Evolutionary conservation across 2,888 invertebrate genomes (phyloP).

Genomic region (Byasa hedistus): DNA sequence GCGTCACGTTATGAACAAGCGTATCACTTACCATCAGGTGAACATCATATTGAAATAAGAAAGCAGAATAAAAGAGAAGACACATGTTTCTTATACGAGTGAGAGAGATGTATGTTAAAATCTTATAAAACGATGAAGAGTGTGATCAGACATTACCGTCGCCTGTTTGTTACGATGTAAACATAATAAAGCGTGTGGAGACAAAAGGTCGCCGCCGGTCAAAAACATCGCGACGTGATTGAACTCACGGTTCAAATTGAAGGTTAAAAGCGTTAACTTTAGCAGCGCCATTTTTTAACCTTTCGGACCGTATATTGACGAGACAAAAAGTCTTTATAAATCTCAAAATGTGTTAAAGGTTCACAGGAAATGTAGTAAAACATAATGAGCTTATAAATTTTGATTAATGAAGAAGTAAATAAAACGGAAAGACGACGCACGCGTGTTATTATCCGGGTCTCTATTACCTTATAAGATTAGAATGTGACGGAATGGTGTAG

Average conservation of each 20-base stretch:
- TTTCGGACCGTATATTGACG: not conserved
- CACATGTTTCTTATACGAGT: not conserved
- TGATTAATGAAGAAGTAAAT: too few relatives aligned
- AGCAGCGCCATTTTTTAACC: conserved; percentile 15
- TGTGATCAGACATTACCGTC: not conserved
- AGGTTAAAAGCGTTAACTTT: conserved; percentile 20
- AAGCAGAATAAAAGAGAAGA: not conserved
- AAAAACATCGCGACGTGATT: conserved; percentile 32
- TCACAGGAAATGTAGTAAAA: too few relatives aligned
- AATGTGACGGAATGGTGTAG: too few relatives aligned
- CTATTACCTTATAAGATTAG: too few relatives aligned
- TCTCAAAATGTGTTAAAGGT: too few relatives aligned
- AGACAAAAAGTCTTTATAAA: too few relatives aligned
- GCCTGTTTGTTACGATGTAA: conserved; percentile 4
- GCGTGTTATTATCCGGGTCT: too few relatives aligned
- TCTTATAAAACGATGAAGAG: not conserved
- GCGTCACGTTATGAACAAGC: too few relatives aligned
- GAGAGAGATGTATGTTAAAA: not conserved
- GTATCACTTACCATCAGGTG: too few relatives aligned
- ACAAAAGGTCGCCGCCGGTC: conserved; percentile 59
- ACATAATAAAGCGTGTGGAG: conserved; percentile 14
- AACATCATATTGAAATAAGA: too few relatives aligned
- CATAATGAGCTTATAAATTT: too few relatives aligned
- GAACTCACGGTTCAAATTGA: conserved; percentile 14
- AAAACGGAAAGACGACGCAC: too few relatives aligned